Conservation (phyloP, 2,888 invertebrate species). For the Protodeltote pygarga region DNA sequence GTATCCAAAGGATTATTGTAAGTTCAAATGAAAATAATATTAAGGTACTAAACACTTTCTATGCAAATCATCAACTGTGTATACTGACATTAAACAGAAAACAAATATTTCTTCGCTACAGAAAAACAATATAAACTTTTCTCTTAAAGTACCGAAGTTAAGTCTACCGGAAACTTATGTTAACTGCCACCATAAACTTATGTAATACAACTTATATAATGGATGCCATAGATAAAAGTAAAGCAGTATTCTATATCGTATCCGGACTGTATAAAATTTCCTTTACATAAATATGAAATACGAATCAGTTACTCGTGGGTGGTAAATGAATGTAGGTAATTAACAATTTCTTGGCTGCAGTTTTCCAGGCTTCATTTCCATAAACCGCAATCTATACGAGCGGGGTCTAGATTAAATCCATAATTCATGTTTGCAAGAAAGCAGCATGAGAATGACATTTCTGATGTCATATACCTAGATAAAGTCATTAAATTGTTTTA, state of each 20-base stretch:
- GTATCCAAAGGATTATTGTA: no score
- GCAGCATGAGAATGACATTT: constrained; percentile 39
- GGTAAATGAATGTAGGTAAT: constrained; percentile 61
- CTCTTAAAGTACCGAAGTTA: constrained; percentile 32
- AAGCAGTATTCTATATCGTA: constrained; percentile 9
- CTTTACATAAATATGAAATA: constrained; percentile 31
- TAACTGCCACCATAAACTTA: constrained; percentile 27
- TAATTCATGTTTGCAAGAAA: constrained; percentile 60
- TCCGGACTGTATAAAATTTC: constrained; percentile 27
- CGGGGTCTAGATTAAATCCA: constrained; percentile 65
- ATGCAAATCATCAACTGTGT: constrained; percentile 9
- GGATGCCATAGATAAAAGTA: constrained; percentile 12
- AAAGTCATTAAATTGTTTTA: constrained; percentile 66
- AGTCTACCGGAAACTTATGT: constrained; percentile 37
- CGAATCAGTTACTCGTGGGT: constrained; percentile 60
- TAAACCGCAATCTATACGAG: constrained; percentile 70
- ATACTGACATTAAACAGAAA: constrained; percentile 6
- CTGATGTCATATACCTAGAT: constrained; percentile 60
- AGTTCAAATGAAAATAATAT: no score
- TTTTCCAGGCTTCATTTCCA: constrained; percentile 68
- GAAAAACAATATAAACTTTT: constrained; percentile 34
- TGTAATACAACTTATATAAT: constrained; percentile 25
- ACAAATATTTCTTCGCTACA: constrained; percentile 8
- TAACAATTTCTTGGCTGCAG: constrained; percentile 67
- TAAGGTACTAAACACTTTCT: constrained; percentile 2